phyloP scores from a whole-genome alignment of 2,113 vertebrate genomes.

The Anhinga anhinga region DNA sequence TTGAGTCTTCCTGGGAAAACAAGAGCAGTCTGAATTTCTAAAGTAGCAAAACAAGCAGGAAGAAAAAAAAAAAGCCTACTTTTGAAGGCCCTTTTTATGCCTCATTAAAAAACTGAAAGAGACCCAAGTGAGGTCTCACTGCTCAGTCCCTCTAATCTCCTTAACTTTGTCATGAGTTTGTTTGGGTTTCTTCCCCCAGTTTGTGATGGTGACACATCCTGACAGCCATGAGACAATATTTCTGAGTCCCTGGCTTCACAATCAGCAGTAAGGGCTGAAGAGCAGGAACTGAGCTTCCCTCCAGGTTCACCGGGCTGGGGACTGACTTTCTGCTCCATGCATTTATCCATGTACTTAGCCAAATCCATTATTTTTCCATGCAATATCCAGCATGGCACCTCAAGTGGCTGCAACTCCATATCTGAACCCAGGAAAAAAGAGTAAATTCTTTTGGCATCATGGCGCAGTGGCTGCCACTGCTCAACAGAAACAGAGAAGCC shows the following conservation, averaged over 20 bases:
- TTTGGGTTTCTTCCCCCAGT: background rate
- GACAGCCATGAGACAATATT: background rate
- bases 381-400: background rate
- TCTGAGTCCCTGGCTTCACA: background rate
- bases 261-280: background rate
- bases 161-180: background rate
- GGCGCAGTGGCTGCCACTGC: background rate
- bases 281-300: background rate
- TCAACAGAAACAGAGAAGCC: background rate
- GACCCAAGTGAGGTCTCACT: background rate
- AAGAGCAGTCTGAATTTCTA: background rate
- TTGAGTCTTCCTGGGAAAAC: background rate
- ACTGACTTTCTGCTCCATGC: background rate
- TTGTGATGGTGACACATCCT: background rate
- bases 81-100: background rate
- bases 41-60: background rate
- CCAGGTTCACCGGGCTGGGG: background rate
- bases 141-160: slow-evolving; percentile 3
- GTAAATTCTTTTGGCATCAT: background rate
- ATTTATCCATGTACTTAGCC: background rate
- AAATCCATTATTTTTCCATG: background rate
- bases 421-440: background rate
- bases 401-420: background rate
- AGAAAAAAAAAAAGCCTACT: background rate
- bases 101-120: background rate